phyloP scores from a whole-genome alignment of 2,888 invertebrate species.

The Rhagonycha lutea region DNA sequence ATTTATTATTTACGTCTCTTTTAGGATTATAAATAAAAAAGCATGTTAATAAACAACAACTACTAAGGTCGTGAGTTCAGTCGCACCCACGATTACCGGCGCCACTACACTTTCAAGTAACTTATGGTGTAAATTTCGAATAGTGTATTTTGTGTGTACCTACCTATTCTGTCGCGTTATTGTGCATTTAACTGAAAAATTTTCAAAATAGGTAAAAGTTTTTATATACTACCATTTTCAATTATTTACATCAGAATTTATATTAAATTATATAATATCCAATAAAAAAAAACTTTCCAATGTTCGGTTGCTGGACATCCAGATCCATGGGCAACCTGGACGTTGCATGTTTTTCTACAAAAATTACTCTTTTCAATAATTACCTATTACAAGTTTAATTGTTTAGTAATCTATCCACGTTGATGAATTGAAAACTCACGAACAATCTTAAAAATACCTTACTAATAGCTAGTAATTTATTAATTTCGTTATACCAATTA shows the following conservation, averaged over 20 bases:
- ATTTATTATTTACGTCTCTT: neutral
- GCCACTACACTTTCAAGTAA: constrained; percentile 26
- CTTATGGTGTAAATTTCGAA: neutral
- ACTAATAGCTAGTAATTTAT: neutral
- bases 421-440: neutral
- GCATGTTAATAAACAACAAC: constrained; percentile 9
- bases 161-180: neutral
- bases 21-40: constrained; percentile 6
- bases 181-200: neutral
- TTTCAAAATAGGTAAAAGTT: neutral
- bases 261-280: neutral
- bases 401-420: no score
- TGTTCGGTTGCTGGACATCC: no score
- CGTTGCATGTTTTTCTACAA: no score
- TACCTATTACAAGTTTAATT: no score
- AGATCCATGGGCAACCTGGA: no score
- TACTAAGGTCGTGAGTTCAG: constrained; percentile 23
- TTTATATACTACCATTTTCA: neutral
- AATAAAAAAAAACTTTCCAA: no score
- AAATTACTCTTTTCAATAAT: no score
- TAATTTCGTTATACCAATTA: neutral
- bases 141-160: neutral
- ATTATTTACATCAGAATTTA: neutral
- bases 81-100: constrained; percentile 34
- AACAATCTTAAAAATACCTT: neutral